These are phyloP conservation scores for Dysmachus trigonus DNA, from an alignment of 2,888 invertebrate genomes.

Conservation along the genomic window DNA sequence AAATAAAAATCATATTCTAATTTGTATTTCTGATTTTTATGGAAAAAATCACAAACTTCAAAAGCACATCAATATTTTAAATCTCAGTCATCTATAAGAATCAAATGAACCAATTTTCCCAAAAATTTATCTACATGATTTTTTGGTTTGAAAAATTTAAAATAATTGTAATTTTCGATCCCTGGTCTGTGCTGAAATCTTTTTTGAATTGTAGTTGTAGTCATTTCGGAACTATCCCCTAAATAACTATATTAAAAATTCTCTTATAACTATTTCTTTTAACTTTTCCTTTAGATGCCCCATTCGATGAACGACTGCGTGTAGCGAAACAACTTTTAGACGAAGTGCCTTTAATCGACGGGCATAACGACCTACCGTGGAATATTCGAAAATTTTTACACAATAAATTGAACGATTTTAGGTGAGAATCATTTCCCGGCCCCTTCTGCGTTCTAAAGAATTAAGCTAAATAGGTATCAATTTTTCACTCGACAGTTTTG, in stretches of 20 bases:
- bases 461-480: not conserved
- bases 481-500: constrained; percentile 66
- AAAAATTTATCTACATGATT: no score
- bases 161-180: no score
- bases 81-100: no score
- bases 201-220: no score
- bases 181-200: not conserved
- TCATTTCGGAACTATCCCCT: not conserved
- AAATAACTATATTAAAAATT: no score
- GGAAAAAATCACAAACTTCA: no score
- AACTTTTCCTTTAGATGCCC: constrained; percentile 67
- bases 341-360: constrained; percentile 82
- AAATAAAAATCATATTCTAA: no score
- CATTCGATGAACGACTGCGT: constrained; percentile 78
- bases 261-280: not conserved
- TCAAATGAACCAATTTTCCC: no score
- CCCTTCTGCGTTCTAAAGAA: not conserved
- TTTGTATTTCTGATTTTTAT: no score
- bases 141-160: no score
- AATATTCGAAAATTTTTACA: constrained; percentile 90
- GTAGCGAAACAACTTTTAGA: constrained; percentile 77
- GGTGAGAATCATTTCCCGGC: constrained; percentile 62
- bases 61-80: no score
- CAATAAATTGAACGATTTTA: constrained; percentile 85
- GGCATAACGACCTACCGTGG: constrained; percentile 92